Base-by-base conservation (phyloP, 2,113 vertebrate species). In the Eolophus roseicapilla region DNA sequence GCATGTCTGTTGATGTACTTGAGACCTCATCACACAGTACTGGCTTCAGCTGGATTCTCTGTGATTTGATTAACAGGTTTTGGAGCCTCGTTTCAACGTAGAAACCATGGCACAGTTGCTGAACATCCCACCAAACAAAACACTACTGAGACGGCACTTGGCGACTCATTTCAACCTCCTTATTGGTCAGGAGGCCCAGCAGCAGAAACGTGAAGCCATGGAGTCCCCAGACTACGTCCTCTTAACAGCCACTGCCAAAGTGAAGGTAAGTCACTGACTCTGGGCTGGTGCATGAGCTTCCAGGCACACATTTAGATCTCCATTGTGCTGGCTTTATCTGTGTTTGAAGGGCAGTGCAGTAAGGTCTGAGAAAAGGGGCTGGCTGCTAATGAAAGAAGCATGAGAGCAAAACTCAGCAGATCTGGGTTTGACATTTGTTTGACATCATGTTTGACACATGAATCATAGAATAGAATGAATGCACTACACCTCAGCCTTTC, bases 91-190 rank as follows among this genome's bases (percentile, higher is more conserved):
- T 65, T 99, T 99, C 96, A 99, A 99, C 3, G 99, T 99, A 18
- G 99, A 99, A 97, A 99, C 99, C 23, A 99, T 99, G 99, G 99
- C 99, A 7, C 97, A 99, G 97, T 95, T 99, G 93, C 96, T 99
- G 69, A 99, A 99, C 96, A 99, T 99, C 96, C 99, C 99, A 17
- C 99, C 99, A 8, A 99, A 99, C 97, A 99, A 99, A 97, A 99
- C 99, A 0, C 98, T 99, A 44, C 97, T 99, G 97, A 98, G 99
- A 41, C 98, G 99, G 44, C 99, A 99, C 96, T 95, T 99, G 85
- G 99, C 98, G 6, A 99, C 99, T 31, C 99, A 99, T 85, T 99
- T 99, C 97, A 99, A 98, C 94, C 98, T 99, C 81, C 98, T 99
- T 50, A 97, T 99, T 7, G 99, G 99, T 29, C 98, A 97, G 11